Conservation (phyloP, 2,888 invertebrate species). For the Drosophila borealis region DNA sequence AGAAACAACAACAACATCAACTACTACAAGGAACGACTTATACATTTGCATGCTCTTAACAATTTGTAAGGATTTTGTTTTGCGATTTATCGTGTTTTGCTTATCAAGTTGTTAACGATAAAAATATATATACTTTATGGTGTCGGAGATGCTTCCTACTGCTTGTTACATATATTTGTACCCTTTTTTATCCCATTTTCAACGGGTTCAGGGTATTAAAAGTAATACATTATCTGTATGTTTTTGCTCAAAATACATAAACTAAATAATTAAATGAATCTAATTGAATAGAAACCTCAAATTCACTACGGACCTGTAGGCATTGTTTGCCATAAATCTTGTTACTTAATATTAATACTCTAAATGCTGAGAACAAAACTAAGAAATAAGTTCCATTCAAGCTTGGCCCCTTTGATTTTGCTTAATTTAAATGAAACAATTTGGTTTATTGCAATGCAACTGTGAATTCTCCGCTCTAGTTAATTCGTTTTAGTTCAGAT, state of each 20-base stretch:
- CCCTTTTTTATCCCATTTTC: too few species aligned
- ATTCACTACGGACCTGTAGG: neutral
- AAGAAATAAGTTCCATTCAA: too few species aligned
- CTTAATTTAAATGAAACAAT: too few species aligned
- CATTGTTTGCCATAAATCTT: neutral
- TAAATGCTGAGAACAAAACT: too few species aligned
- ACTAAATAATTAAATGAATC: neutral
- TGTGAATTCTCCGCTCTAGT: too few species aligned
- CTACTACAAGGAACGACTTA: too few species aligned
- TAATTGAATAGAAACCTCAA: neutral
- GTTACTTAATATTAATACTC: neutral
- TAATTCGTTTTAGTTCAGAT: too few species aligned
- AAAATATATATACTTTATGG: neutral
- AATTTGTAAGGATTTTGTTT: neutral
- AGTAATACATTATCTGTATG: neutral
- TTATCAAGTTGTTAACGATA: neutral
- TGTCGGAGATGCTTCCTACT: too few species aligned
- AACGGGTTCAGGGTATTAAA: too few species aligned
- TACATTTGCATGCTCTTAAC: constrained; percentile 19
- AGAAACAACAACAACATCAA: neutral
- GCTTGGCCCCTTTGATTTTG: too few species aligned
- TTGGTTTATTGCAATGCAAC: too few species aligned
- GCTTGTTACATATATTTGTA: too few species aligned
- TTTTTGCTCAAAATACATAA: neutral
- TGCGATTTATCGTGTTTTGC: neutral